Percentiles rank a stretch among this genome's conserved stretches.
These are phyloP conservation scores for Cairina moschata DNA, from an alignment of 2,113 vertebrate species.

Conservation along the genomic window DNA sequence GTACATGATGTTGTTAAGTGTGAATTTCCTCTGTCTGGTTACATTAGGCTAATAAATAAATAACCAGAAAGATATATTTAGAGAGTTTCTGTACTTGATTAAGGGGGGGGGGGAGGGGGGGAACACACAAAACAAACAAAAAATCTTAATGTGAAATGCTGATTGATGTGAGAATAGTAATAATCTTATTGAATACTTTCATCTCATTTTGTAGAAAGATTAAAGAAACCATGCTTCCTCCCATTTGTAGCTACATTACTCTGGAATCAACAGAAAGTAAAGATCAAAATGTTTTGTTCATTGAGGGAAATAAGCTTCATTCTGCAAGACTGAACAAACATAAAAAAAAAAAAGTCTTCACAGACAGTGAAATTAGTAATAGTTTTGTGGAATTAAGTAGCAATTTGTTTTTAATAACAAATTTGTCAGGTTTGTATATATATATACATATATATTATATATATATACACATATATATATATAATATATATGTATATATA, in stretches of 20 bases:
- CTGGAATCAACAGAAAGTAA: not conserved
- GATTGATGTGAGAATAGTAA: not conserved
- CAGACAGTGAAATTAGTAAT: not conserved
- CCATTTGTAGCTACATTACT: not conserved
- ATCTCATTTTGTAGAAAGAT: not conserved
- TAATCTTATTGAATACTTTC: not conserved
- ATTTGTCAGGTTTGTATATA: not conserved
- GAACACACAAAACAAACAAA: not conserved
- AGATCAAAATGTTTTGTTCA: not conserved
- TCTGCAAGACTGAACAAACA: not conserved
- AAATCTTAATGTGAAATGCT: not conserved
- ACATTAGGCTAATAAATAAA: not conserved
- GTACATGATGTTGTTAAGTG: not conserved
- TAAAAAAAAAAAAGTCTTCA: not conserved
- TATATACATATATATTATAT: not conserved
- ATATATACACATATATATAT: not conserved
- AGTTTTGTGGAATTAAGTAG: not conserved
- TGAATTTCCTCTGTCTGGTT: slow-evolving; percentile 21
- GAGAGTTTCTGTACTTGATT: not conserved
- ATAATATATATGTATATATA: not conserved
- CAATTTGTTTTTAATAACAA: not conserved
- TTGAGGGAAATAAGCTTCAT: not conserved
- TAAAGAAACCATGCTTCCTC: not conserved
- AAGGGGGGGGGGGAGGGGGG: not conserved
- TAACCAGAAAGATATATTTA: not conserved